Conservation (phyloP, 2,797 vertebrate species). For the Phoxinus dragarum region DNA sequence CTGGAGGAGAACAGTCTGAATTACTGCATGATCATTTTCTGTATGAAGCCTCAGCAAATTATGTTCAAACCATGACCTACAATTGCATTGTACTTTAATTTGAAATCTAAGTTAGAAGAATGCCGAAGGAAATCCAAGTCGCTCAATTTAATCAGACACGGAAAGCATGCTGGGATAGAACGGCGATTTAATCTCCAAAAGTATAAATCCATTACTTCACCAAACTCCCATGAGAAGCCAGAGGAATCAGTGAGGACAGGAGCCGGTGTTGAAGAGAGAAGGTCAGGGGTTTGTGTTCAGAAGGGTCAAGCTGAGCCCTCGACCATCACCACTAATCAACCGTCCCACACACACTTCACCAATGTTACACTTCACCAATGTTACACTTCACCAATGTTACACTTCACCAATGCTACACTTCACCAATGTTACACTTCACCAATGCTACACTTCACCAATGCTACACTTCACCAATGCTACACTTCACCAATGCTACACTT, state of each 20-base stretch:
- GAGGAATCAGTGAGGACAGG: background rate
- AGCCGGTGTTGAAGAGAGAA: background rate
- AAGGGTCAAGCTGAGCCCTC: background rate
- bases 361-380: background rate
- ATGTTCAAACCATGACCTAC: background rate
- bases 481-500: too few species aligned
- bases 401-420: too few species aligned
- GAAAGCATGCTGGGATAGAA: background rate
- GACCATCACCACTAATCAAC: background rate
- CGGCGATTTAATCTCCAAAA: background rate
- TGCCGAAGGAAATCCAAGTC: conserved; percentile 1
- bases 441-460: too few species aligned
- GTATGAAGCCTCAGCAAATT: background rate
- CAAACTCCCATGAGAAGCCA: conserved; percentile 3
- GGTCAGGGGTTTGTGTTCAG: background rate
- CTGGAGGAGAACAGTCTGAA: background rate
- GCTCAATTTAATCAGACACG: background rate
- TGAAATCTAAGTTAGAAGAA: background rate
- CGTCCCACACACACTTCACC: background rate
- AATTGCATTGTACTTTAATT: background rate
- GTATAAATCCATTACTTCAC: conserved; percentile 9
- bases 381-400: background rate
- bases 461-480: too few species aligned
- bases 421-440: too few species aligned
- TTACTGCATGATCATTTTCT: too few species aligned